Evolutionary conservation across 2,888 invertebrate genomes (phyloP), one percentile per base, ranked within the genome.

Genomic region (Clistopyga incitator): DNA sequence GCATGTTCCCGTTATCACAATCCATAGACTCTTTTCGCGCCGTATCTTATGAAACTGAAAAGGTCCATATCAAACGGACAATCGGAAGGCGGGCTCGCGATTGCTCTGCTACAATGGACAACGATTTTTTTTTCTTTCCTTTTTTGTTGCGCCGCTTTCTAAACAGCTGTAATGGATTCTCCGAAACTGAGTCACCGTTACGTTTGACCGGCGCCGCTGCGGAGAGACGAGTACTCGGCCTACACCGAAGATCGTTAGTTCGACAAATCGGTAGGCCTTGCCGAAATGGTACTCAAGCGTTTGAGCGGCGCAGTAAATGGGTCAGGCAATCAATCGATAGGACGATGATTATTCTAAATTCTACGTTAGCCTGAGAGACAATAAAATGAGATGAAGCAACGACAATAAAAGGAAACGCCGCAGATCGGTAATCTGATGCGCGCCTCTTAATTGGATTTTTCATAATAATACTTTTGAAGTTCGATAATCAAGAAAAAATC

Each of bases 151-250:
- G 71, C 75, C 81, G 84, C 84, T 84, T 84, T 84, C 84, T 84
- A 84, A 87, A 87, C 86, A 80, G 78, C 82, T 78, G 84, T 85
- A 87, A 87, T 86, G 86, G 85, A 87, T 87, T 87, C 86, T 85
- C 82, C 86, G 86, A 86, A 87, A 85, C 85, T 85, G 84, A 87
- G 85, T 86, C 86, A 87, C 79, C 84, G 81, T 84, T 84, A 84
- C 84, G 84, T 80, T 82, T 80, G 84, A 82, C 80, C 82, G 78
- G 61, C 42, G 77, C 71, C 61, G 82, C 82, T 29, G 54, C 20
- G 56, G 68, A 67, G 50, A 20, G 74, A 74, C 74, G 74, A 75
- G 50, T 45, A 18, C 45, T 15, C 77, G 47, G n/a, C 34, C 38
- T 29, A 38, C 50, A 38, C 34, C 45, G 15, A 52, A 13, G 25